Evolutionary conservation across 2,113 vertebrate species (phyloP).

Genomic region (Myiagra hebetior): DNA sequence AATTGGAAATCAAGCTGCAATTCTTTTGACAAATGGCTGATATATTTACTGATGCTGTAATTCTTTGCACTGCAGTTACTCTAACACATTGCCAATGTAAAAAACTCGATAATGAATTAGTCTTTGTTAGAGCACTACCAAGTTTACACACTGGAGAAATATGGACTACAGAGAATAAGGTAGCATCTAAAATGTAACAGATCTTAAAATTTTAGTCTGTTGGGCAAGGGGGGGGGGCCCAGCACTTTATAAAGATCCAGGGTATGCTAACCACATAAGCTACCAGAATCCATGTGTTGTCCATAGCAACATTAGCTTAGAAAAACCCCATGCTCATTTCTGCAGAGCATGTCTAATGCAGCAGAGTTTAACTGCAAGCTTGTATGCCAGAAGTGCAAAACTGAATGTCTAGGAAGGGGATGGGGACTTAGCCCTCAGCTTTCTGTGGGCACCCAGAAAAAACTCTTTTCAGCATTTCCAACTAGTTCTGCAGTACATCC

Average conservation of each 20-base stretch:
- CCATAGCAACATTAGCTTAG: not conserved
- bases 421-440: not conserved
- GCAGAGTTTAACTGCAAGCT: not conserved
- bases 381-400: not conserved
- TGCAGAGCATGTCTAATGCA: not conserved
- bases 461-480: not conserved
- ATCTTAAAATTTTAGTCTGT: not conserved
- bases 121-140: not conserved
- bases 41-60: not conserved
- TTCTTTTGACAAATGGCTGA: not conserved
- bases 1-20: not conserved
- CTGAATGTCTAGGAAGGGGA: not conserved
- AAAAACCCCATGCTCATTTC: not conserved
- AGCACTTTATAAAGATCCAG: not conserved
- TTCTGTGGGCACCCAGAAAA: not conserved
- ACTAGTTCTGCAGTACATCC: not conserved
- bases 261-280: not conserved
- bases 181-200: not conserved
- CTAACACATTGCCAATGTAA: not conserved
- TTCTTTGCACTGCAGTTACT: not conserved
- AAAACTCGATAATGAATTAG: not conserved
- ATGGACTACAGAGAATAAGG: not conserved
- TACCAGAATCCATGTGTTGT: not conserved
- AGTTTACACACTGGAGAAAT: not conserved
- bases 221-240: fast-evolving